Evolutionary conservation across 1,140 invertebrate species (phyloP), one percentile per base, ranked within the genome.

Genomic region (Leptoteleia sp.): DNA sequence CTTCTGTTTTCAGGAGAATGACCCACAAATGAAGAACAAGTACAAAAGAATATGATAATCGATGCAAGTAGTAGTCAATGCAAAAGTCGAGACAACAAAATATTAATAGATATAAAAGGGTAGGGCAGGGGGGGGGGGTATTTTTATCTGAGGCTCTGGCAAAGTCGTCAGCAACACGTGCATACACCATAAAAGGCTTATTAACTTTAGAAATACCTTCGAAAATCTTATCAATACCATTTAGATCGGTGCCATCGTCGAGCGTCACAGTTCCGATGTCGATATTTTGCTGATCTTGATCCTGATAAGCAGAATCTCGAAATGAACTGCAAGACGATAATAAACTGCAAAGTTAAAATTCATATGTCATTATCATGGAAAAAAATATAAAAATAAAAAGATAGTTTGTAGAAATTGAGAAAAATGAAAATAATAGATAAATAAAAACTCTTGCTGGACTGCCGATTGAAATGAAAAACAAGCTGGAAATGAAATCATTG

Each of bases 291-390:
- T 87, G 86, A 70, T 90, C 89, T 80, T 89, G 89, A 62, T 87
- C 88, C 50, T 91, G 90, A 71, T 91, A 90, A 52, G 91, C 91
- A 38, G 93, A 93, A 86, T 95, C 94, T 77, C 94, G 92, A 89
- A 95, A 95, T 42, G 94, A 95, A 90, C 94, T 95, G 91, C 93
- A 95, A 83, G 94, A 95, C 73, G 94, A 95, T 80, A 95, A 90
- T 82, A 95, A 89, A 89, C 94, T 95, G 89, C 19, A 81, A 72
- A 82, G 35, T 81, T 81, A 79, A 81, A 68, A 33, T 22, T 33
- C 9, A 16, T 12, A 13, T 13, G 13, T 55, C 40, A 73, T 55
- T 73, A 64, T 73, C 25, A 8, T 33, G 0, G 15, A 48, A 59
- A 67, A 61, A 59, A 48, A 75, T 52, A 38, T 35, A 48, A 29